Base-by-base conservation (phyloP, 2,797 vertebrate genomes). In the Cirrhinus molitorella region DNA sequence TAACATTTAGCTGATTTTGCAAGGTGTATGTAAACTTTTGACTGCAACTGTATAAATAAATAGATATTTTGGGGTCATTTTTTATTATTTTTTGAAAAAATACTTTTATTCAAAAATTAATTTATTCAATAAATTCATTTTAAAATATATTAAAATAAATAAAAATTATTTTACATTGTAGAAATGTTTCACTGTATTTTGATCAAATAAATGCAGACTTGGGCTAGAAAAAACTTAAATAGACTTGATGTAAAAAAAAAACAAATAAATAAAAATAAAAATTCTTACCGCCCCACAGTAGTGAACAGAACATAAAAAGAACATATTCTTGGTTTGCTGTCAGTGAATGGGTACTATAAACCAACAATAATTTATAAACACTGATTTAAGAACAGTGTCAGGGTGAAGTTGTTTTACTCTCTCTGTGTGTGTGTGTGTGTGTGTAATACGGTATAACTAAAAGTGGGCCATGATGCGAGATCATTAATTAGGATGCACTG, bases 401-500 rank as follows among this genome's bases (percentile, higher is more conserved):
- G 8, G 70, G 49, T 78, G 31, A 75, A 37, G 40, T 59, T 23
- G 17, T 77, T 66, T 21, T 53, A 47, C 21, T 55, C n/a, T n/a
- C n/a, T n/a, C n/a, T n/a, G n/a, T n/a, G n/a, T 51, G 49, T 51
- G 49, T 51, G 57, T 70, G 81, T 89, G 80, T 78, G 85, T 51
- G 55, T 76, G 81, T 74, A 9, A 81, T 81, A 85, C 76, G 80
- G 37, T 77, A 43, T 68, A 85, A 88, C 34, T 92, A 66, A 92
- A 94, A 94, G 89, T 94, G 92, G 93, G 93, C 87, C 91, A 92
- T 90, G 93, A 92, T 94, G 92, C 92, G 89, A 90, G 90, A 89
- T 93, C 91, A 91, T 92, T 94, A 94, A 95, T 95, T 94, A 95
- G 93, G 89, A 93, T 94, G 93, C 91, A 89, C 89, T 88, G 90